These are phyloP conservation scores for Paradisaea rubra DNA, from an alignment of 2,113 vertebrate species.

Conservation along the genomic window DNA sequence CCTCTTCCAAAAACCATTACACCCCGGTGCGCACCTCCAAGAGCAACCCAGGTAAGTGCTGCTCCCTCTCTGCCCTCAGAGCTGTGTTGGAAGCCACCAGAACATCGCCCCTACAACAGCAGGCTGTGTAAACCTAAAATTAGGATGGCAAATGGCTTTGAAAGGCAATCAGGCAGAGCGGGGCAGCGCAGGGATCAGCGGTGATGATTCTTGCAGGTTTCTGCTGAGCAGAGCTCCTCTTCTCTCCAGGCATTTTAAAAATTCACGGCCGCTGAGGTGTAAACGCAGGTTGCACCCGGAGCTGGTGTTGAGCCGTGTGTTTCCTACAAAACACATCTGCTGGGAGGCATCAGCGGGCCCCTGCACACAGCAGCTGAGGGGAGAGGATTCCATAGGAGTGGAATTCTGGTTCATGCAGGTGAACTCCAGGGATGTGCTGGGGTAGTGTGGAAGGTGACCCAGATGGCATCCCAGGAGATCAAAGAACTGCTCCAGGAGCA, in stretches of 20 bases:
- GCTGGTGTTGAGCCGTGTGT: not conserved
- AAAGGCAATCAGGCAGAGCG: not conserved
- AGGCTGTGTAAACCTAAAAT: not conserved
- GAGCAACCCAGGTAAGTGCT: constrained; percentile 84
- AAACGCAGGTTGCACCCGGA: not conserved
- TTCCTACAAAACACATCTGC: not conserved
- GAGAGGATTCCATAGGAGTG: fast-evolving
- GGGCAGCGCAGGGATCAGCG: not conserved
- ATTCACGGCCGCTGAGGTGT: not conserved
- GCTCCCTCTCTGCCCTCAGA: not conserved
- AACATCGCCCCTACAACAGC: not conserved
- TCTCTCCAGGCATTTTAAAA: not conserved
- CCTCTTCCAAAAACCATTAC: constrained; percentile 96
- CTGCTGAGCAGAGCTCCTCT: not conserved
- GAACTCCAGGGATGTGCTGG: not conserved
- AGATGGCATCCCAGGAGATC: not conserved
- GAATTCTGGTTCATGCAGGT: not conserved
- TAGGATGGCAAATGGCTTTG: not conserved
- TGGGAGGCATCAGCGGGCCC: not conserved
- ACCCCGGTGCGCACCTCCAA: constrained; percentile 91
- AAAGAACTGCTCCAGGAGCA: not conserved
- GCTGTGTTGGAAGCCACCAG: not conserved
- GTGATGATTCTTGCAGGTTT: not conserved
- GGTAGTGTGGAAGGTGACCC: not conserved
- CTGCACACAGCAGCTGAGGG: not conserved